Conservation (phyloP, 1,140 invertebrate species). For the Drosophila erecta region DNA sequence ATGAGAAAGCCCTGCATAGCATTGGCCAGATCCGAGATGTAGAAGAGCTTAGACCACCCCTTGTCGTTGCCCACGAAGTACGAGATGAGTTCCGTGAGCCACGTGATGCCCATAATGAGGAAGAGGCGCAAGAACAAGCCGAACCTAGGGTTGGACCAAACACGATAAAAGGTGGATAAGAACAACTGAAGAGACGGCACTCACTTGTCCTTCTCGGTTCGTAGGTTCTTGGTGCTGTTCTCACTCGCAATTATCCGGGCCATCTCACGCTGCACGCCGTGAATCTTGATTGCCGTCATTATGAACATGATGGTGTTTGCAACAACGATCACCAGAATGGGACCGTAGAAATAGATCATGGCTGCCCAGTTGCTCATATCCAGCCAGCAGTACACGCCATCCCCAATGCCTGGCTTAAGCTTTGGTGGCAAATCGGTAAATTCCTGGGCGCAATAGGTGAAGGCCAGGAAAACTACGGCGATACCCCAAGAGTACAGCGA, state of each 20-base stretch:
- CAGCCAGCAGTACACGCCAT: constrained; percentile 87
- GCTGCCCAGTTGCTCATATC: constrained; percentile 84
- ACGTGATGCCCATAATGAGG: constrained; percentile 91
- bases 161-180: constrained; percentile 12
- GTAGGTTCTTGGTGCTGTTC: constrained; percentile 86
- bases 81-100: constrained; percentile 89
- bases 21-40: constrained; percentile 85
- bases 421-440: constrained; percentile 78
- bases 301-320: constrained; percentile 90
- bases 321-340: constrained; percentile 89
- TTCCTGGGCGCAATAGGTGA: constrained; percentile 86
- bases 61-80: constrained; percentile 85
- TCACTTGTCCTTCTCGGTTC: constrained; percentile 88
- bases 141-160: constrained; percentile 85
- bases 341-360: constrained; percentile 91
- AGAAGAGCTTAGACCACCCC: constrained; percentile 85
- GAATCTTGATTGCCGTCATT: constrained; percentile 89
- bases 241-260: constrained; percentile 86
- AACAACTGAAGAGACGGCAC: constrained; percentile 1
- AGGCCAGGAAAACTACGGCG: constrained; percentile 85
- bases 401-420: constrained; percentile 86
- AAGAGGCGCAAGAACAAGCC: constrained; percentile 89
- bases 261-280: constrained; percentile 87
- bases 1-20: constrained; percentile 87
- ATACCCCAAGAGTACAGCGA: constrained; percentile 90